Percentiles rank a stretch among this genome's conserved stretches.
Conservation (phyloP, 1,140 invertebrate genomes). For the Nylanderia fulva region DNA sequence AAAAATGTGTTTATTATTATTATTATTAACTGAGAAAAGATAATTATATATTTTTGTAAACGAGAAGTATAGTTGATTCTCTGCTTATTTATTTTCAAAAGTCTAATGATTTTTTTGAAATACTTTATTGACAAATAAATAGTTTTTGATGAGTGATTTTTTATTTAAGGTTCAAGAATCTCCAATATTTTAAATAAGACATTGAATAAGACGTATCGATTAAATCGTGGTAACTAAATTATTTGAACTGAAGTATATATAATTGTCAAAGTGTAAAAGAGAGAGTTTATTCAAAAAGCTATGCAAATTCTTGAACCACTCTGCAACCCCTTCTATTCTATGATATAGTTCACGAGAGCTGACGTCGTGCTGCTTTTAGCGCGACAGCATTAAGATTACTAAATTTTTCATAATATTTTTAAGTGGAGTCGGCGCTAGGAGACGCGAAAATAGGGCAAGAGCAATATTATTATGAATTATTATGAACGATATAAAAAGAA, state of each 20-base stretch:
- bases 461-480: constrained; percentile 5
- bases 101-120: background rate
- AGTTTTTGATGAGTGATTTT: background rate
- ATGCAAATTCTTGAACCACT: constrained; percentile 21
- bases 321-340: background rate
- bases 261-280: constrained; percentile 10
- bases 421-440: constrained; percentile 51
- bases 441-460: constrained; percentile 27
- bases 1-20: background rate
- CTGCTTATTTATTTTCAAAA: background rate
- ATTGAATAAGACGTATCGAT: constrained; percentile 1
- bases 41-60: background rate
- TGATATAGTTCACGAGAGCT: constrained; percentile 47
- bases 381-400: constrained; percentile 46
- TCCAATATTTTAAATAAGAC: background rate
- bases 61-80: background rate
- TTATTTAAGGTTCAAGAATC: background rate
- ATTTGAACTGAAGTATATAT: background rate
- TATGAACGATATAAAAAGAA: background rate
- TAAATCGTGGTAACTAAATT: background rate
- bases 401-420: constrained; percentile 62
- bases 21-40: background rate
- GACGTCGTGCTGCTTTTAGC: constrained; percentile 54
- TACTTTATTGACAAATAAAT: background rate
- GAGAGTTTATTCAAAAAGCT: constrained; percentile 12